Evolutionary conservation across 2,113 vertebrate species (phyloP), one percentile per base, ranked within the genome.

Genomic region (Ornithorhynchus anatinus): DNA sequence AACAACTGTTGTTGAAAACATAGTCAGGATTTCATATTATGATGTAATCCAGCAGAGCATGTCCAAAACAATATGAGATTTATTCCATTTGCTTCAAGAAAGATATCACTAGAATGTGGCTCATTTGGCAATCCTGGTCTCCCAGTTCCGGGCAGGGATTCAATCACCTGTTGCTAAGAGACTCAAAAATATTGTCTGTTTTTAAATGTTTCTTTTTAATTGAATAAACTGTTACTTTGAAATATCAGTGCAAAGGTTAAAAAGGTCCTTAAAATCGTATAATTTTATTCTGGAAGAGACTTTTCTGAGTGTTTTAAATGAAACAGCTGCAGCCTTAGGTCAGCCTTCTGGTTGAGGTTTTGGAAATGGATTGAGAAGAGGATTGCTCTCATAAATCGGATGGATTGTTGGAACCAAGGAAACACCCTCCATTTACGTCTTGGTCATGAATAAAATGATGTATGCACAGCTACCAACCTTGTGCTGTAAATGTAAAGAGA

Each of bases 131-230:
- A 86, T 76, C 37, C 44, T 79, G 84, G 84, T 85, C 85, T 89
- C 87, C 84, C 82, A 80, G 76, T 92, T 91, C 90, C 85, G 88
- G 92, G 92, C 92, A 92, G 86, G 52, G 76, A 87, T 92, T 94
- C 93, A 93, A 92, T 91, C 90, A 93, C 92, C 89, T 94, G 94
- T 94, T 95, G 93, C 95, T 94, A 91, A 91, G 95, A 89, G 91
- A 95, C 94, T 87, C 84, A 61, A 90, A 95, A 95, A 96, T 94
- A 96, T 92, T 95, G 90, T 91, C 92, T 92, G 85, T 92, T 91
- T 90, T 88, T 78, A 90, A 89, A 88, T 85, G 77, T 88, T 90
- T 77, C 74, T 81, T 85, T 89, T 91, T 91, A 92, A 92, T 90
- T 91, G 84, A 92, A 90, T 91, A 92, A 92, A 89, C 86, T 82